phyloP scores from a whole-genome alignment of 2,888 invertebrate species.

The Drosophila borealis region DNA sequence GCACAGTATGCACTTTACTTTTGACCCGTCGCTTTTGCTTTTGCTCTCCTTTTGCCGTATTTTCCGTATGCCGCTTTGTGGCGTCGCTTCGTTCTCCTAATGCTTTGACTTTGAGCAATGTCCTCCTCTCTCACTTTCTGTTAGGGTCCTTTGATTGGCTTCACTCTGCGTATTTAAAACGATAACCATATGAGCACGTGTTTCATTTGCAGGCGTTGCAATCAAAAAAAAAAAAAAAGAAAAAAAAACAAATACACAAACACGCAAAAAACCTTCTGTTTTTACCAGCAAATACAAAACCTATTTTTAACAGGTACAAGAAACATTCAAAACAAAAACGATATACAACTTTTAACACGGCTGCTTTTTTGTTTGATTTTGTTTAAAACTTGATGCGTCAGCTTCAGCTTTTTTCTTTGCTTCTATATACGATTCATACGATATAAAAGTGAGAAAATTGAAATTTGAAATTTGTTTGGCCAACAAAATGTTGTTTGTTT shows the following conservation, averaged over 20 bases:
- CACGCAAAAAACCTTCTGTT: not conserved
- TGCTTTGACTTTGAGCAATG: constrained; percentile 54
- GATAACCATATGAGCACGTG: constrained; percentile 61
- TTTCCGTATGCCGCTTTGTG: constrained; percentile 31
- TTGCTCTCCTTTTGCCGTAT: constrained; percentile 26
- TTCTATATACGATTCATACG: not conserved
- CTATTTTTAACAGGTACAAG: constrained; percentile 1
- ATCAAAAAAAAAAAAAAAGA: constrained; percentile 11
- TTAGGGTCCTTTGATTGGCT: constrained; percentile 42
- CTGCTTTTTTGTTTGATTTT: not conserved
- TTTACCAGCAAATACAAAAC: constrained; percentile 2
- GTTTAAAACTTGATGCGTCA: constrained; percentile 6
- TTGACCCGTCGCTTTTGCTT: constrained; percentile 20
- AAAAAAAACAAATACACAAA: constrained; percentile 13
- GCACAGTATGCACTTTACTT: constrained; percentile 56
- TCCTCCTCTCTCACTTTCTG: constrained; percentile 36
- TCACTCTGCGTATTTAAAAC: constrained; percentile 37
- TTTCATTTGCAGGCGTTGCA: constrained; percentile 48
- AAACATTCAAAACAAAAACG: not conserved
- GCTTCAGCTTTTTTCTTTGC: not conserved
- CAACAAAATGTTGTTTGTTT: constrained; percentile 6
- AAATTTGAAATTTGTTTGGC: constrained; percentile 10
- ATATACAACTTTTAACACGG: constrained; percentile 25
- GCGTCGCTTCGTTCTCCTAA: constrained; percentile 32
- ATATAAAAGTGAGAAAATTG: not conserved